Base-by-base conservation (phyloP, 2,888 invertebrate species). In the Chrysolina haemoptera region DNA sequence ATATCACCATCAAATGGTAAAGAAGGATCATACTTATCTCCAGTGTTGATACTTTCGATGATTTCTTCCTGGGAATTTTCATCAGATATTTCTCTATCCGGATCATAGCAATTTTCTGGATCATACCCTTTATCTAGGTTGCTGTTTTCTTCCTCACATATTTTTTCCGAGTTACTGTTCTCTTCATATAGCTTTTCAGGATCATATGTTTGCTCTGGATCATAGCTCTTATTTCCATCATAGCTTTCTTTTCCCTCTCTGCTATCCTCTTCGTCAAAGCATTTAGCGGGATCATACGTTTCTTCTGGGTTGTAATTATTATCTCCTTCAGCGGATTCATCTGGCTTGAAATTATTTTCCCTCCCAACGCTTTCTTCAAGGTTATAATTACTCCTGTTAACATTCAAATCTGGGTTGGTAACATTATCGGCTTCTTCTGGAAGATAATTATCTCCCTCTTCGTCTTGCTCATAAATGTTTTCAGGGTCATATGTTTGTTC, bases 191-290 rank as follows among this genome's bases (percentile, higher is more conserved):
- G 62, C 14, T 73, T 73, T 46, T 75, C 75, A 3, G 75, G 75
- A 64, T 75, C 75, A 22, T 75, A 75, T 41, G 65, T 69, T 66
- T 75, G 74, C n/a, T 71, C 71, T 5, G 62, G 59, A 55, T 69
- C 65, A 14, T 65, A 66, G 10, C 41, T 59, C 50, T 73, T 74
- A 43, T 67, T 66, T 12, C 12, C 48, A 10, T 50, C 66, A 10
- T 20, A 41, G 5, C 20, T 43, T 9, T 50, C 18, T 1, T 67
- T 48, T 27, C 16, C 53, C 4, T 67, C 67, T 2, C 48, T 16
- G 6, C 62, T 67, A 41, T 63, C 74, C 6, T 71, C 74, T n/a
- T 48, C 53, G 11, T 63, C 66, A 11, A 69, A 41, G 53, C 73
- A 73, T 20, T 70, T 62, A 2, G 65, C 74, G 0, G 76, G 76